Evolutionary conservation across 2,113 vertebrate genomes (phyloP), one percentile per base, ranked within the genome.

Genomic region (Cottus gobio): DNA sequence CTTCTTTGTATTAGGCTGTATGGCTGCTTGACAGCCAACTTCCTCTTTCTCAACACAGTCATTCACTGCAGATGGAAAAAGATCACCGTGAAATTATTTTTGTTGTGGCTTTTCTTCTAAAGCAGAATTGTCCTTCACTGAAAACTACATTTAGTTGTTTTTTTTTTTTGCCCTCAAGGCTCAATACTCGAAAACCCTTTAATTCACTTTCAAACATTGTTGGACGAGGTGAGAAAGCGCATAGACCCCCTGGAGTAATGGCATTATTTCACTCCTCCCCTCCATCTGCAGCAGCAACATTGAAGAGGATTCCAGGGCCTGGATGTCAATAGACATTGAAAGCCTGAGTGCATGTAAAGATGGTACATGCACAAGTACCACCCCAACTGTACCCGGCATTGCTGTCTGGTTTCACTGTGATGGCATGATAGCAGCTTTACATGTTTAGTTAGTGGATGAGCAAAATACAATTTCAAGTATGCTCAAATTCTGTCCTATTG

Each of bases 21-120:
- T 79, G 42, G 70, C 72, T 82, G 79, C 74, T 67, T 77, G 85
- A 91, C 89, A 89, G 78, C 76, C 63, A 75, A 74, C 81, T 86
- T 87, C 82, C 85, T 18, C 77, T 85, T 70, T 71, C 69, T 61
- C 46, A 66, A 74, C 37, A 89, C 79, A 87, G 66, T 60, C 67
- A 75, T 79, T 91, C 80, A 80, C 15, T 46, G 67, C 65, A 69
- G 81, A 86, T 77, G 46, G 56, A 54, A 63, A 75, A 69, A 54
- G 67, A 76, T 82, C 46, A 36, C 71, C 42, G 24, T 84, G 52
- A 70, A 72, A 85, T 83, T 66, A 64, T 85, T 86, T 84, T 75
- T 73, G 31, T 71, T 75, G 42, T 75, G 58, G 24, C 62, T 71
- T 73, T n/a, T 82, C 48, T 70, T 28, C 31, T 62, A 50, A 74